Evolutionary conservation across 53 echinoderm and acorn worm genomes (phyloP).

Genomic region (Arbacia lixula): DNA sequence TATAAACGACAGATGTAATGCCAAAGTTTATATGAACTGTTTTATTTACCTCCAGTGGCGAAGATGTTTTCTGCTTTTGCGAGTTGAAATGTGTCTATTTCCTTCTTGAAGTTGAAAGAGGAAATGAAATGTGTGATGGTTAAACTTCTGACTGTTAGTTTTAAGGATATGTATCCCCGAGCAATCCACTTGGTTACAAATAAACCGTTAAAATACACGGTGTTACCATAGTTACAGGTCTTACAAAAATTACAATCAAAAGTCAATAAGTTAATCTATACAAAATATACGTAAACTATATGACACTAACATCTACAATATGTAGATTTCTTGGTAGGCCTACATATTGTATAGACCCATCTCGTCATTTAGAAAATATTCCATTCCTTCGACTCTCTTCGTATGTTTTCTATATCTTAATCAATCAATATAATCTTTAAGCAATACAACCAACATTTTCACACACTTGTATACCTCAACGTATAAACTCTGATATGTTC

Average conservation of each 20-base stretch:
- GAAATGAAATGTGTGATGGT: no score
- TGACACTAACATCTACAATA: background rate
- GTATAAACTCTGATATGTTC: no score
- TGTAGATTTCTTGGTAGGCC: background rate
- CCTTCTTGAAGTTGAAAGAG: background rate
- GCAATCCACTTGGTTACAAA: slow-evolving; percentile 46
- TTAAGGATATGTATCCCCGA: slow-evolving; percentile 15
- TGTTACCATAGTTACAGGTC: background rate
- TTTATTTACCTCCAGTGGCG: no score
- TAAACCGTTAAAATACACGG: background rate
- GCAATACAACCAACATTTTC: no score
- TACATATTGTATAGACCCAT: background rate
- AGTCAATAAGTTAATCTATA: slow-evolving; percentile 46
- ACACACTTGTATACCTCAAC: no score
- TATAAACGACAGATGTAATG: no score
- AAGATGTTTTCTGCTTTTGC: no score
- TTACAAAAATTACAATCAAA: slow-evolving; percentile 25
- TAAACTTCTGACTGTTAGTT: slow-evolving; percentile 24
- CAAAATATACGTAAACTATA: slow-evolving; percentile 25
- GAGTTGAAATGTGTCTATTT: background rate
- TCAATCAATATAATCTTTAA: no score
- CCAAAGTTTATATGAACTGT: no score
- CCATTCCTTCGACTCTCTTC: background rate
- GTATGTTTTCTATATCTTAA: no score
- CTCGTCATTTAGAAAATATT: background rate